A percentile compares a stretch with the other conserved stretches of the same genome.
Conservation (phyloP, 2,888 invertebrate species). For the Macroteleia sp. region DNA sequence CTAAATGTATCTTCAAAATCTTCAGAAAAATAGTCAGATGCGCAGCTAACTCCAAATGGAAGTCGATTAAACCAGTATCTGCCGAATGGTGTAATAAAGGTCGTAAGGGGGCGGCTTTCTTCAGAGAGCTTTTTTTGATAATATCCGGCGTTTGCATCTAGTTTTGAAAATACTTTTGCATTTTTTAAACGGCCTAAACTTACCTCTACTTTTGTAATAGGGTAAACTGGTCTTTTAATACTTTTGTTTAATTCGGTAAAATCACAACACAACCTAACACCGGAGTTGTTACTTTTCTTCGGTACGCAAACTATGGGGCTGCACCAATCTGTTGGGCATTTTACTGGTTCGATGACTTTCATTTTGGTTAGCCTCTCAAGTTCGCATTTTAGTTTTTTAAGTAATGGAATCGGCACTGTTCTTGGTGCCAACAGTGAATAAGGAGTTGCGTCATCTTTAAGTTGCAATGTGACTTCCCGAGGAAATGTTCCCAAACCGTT, state of each 20-base stretch:
- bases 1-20: too few species aligned
- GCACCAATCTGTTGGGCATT: constrained; percentile 76
- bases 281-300: constrained; percentile 57
- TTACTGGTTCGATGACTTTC: constrained; percentile 71
- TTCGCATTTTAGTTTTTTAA: constrained; percentile 69
- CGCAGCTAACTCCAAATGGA: too few species aligned
- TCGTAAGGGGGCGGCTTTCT: constrained; percentile 50
- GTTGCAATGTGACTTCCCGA: too few species aligned
- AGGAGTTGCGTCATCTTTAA: too few species aligned
- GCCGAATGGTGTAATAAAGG: too few species aligned
- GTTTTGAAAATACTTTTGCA: constrained; percentile 65
- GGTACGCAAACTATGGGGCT: constrained; percentile 75
- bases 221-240: constrained; percentile 60
- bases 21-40: too few species aligned
- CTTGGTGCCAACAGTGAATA: too few species aligned
- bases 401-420: constrained; percentile 63
- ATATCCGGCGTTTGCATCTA: constrained; percentile 63
- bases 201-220: constrained; percentile 68
- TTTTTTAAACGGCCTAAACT: constrained; percentile 60
- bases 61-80: too few species aligned
- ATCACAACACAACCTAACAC: constrained; percentile 70
- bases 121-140: constrained; percentile 43
- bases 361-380: constrained; percentile 68
- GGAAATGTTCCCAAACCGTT: too few species aligned
- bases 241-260: constrained; percentile 69